Percentiles rank a stretch among this genome's conserved stretches.
Conservation (phyloP, 2,797 vertebrate species). For the Anguilla megastoma region DNA sequence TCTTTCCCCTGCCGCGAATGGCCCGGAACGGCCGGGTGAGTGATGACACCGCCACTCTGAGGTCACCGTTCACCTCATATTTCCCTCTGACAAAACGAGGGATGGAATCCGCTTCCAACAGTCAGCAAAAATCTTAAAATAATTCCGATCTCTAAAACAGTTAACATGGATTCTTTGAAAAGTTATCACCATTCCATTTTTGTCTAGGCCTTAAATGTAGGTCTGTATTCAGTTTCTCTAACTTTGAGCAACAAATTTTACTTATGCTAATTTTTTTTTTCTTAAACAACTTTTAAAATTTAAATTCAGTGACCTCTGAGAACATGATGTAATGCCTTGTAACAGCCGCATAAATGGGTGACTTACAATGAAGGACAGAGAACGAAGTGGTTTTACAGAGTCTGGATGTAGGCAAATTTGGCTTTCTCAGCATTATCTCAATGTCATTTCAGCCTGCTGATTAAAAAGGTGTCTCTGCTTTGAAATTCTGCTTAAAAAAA, state of each 20-base stretch:
- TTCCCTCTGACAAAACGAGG: neutral
- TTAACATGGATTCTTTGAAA: neutral
- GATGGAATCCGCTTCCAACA: neutral
- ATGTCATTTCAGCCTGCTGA: neutral
- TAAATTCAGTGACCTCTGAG: constrained; percentile 1
- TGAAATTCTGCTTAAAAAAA: neutral
- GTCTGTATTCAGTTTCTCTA: neutral
- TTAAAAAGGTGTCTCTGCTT: neutral
- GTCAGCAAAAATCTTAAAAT: neutral
- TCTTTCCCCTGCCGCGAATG: neutral
- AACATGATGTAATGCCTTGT: neutral
- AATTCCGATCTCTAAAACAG: neutral
- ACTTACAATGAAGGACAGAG: neutral
- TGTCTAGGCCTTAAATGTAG: neutral
- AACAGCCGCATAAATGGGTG: neutral
- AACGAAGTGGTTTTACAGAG: neutral
- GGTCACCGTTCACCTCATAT: neutral
- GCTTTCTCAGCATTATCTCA: neutral
- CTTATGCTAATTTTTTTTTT: neutral
- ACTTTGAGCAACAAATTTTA: neutral
- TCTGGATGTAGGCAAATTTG: neutral
- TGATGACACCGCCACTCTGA: neutral
- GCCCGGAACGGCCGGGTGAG: neutral
- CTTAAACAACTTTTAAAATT: neutral
- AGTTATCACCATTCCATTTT: neutral